Evolutionary conservation across 2,888 invertebrate genomes (phyloP).

Genomic region (Drosophila mercatorum): DNA sequence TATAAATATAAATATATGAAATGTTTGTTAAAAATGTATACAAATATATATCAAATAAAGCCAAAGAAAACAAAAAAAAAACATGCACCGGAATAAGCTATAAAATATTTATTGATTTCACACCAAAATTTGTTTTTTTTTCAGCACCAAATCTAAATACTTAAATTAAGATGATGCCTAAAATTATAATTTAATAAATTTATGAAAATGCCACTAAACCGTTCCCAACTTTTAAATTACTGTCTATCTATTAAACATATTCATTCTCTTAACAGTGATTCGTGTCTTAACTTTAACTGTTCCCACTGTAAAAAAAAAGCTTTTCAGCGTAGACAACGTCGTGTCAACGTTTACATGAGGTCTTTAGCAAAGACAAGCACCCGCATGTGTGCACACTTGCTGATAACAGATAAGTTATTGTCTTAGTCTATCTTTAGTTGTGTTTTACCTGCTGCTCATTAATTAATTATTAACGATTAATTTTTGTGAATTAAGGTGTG

Average conservation of each 20-base stretch:
- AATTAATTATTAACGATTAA: too few relatives aligned
- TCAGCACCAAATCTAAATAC: neutral
- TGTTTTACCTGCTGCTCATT: neutral
- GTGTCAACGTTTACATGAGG: neutral
- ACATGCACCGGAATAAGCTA: neutral
- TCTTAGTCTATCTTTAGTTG: neutral
- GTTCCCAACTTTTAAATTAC: neutral
- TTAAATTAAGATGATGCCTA: neutral
- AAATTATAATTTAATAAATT: neutral
- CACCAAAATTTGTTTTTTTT: neutral
- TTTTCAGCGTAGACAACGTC: neutral
- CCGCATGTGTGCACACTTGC: neutral
- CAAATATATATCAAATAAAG: conserved; percentile 31
- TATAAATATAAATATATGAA: conserved; percentile 9
- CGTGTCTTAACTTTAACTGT: neutral
- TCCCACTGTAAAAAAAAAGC: neutral
- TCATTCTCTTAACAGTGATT: neutral
- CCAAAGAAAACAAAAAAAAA: conserved; percentile 60
- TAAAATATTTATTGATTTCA: neutral
- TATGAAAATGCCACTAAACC: neutral
- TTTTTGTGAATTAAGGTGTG: too few relatives aligned
- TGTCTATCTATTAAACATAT: too few relatives aligned
- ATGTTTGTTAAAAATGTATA: conserved; percentile 51
- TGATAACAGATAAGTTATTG: neutral
- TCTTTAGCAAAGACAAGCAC: neutral